Evolutionary conservation across 2,888 invertebrate genomes (phyloP).

Genomic region (Phengaris alcon): DNA sequence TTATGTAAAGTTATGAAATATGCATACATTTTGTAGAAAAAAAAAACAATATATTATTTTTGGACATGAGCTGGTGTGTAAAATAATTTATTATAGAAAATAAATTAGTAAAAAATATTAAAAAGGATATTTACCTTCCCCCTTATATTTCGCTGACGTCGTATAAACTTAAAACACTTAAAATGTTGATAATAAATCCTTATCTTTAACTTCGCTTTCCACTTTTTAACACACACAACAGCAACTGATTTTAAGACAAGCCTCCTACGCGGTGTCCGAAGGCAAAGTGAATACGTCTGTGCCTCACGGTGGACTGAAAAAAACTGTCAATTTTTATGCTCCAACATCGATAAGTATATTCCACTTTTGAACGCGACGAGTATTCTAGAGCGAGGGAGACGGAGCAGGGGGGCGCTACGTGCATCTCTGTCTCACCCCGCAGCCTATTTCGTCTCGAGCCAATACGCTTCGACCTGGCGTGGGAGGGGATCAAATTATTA

Average conservation of each 20-base stretch:
- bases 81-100: neutral
- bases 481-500: constrained; percentile 74
- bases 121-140: constrained; percentile 16
- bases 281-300: constrained; percentile 52
- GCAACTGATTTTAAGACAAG: constrained; percentile 55
- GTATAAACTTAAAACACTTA: constrained; percentile 45
- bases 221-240: constrained; percentile 32
- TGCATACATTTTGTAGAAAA: constrained; percentile 42
- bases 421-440: constrained; percentile 63
- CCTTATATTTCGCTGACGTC: neutral
- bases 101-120: neutral
- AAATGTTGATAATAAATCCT: constrained; percentile 32
- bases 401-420: constrained; percentile 47
- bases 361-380: constrained; percentile 74
- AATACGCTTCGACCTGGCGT: constrained; percentile 66
- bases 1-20: constrained; percentile 36
- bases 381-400: constrained; percentile 60
- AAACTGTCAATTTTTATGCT: constrained; percentile 80
- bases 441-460: constrained; percentile 74
- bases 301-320: constrained; percentile 75
- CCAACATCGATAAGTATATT: constrained; percentile 77
- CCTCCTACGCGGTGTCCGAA: constrained; percentile 50
- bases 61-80: neutral
- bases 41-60: constrained; percentile 2
- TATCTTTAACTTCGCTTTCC: constrained; percentile 44